These are phyloP conservation scores for Leptura quadrifasciata DNA, from an alignment of 2,888 invertebrate species.

Conservation along the genomic window DNA sequence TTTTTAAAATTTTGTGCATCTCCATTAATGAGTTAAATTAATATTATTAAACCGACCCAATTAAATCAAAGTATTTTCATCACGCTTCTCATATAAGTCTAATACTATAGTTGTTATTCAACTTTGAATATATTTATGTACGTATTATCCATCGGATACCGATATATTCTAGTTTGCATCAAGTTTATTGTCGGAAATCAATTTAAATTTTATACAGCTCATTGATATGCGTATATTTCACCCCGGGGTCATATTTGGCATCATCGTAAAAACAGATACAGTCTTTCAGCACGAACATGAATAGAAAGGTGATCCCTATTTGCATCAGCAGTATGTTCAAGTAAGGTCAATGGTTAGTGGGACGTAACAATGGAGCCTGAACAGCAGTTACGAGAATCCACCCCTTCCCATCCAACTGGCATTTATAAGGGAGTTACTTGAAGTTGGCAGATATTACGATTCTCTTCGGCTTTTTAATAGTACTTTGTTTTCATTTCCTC, in stretches of 20 bases:
- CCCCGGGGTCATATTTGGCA: constrained; percentile 43
- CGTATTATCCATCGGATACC: no score
- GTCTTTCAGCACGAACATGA: constrained; percentile 41
- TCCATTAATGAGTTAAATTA: no score
- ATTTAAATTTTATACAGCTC: constrained; percentile 37
- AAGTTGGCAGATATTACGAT: constrained; percentile 1
- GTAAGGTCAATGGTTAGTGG: constrained; percentile 57
- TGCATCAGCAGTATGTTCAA: constrained; percentile 57
- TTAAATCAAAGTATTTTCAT: no score
- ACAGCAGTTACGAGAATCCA: constrained; percentile 56
- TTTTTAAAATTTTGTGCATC: no score
- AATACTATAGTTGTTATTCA: no score
- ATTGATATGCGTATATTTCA: constrained; percentile 33
- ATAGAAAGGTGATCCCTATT: constrained; percentile 55
- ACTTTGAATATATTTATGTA: no score
- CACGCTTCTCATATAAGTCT: no score
- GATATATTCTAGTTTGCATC: background rate
- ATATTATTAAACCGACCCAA: no score
- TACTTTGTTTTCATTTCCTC: background rate
- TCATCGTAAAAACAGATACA: constrained; percentile 45
- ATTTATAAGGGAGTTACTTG: constrained; percentile 41
- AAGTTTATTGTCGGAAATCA: constrained; percentile 23
- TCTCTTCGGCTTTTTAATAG: constrained; percentile 8
- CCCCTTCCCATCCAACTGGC: constrained; percentile 49
- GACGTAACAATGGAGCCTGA: constrained; percentile 57